Evolutionary conservation across 2,888 invertebrate genomes (phyloP), one percentile per base, ranked within the genome.

Genomic region (Spilosoma lubricipeda): DNA sequence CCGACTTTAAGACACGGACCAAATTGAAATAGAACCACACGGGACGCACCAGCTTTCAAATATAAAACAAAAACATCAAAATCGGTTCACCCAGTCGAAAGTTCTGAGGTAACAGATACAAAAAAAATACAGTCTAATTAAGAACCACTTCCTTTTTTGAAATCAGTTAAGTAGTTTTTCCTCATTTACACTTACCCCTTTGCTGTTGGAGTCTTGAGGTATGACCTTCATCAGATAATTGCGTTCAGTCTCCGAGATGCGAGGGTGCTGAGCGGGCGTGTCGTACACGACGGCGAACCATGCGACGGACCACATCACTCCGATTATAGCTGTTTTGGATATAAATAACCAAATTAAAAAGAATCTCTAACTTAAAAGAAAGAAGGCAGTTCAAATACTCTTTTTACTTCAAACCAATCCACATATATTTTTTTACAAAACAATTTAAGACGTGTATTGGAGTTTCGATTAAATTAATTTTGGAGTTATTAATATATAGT

Each of bases 251-350:
- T 96, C 94, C 0, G 97, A 96, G 82, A 98, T 98, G 86, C 98
- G 96, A 0, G 98, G 98, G 93, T 98, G 98, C 75, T 97, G 96
- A 0, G 97, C 97, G 0, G 98, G 98, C 0, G 98, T 97, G 90
- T 98, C 98, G 90, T 97, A 98, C 7, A 98, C 97, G 67, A 98
- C 96, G 0, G 97, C 95, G 93, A 98, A 98, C 98, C 98, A 98
- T 8, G 97, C 95, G 73, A 97, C 90, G 11, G 98, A 98, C 99
- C 99, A 99, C 78, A 97, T 87, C 70, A 98, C 90, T 11, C 98
- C 98, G 81, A 98, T 96, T 66, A 96, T 96, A 85, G 97, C 97
- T 96, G 88, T 27, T 13, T 3, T 8, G 1, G 27, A 1, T 0
- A n/a, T 23, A 30, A 15, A 67, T 23, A 4, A 23, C 2, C 23